Percentiles rank a stretch among this genome's conserved stretches.
Conservation (phyloP, 2,113 vertebrate genomes). For the Sminthopsis crassicaudata region DNA sequence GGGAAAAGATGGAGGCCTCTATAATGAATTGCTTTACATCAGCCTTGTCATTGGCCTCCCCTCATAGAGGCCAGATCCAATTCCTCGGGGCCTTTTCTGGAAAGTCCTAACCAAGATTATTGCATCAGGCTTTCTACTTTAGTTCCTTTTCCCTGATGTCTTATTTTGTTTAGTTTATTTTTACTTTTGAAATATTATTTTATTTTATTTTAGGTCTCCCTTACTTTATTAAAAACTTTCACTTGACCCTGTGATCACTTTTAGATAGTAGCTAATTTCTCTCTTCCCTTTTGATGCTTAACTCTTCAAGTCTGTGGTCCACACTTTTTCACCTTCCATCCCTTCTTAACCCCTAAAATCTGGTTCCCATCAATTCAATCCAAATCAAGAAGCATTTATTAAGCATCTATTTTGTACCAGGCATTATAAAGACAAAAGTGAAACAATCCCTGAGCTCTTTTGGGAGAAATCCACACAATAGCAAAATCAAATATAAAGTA, state of each 20-base stretch:
- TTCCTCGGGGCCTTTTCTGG: neutral
- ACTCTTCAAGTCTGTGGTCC: neutral
- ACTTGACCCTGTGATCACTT: neutral
- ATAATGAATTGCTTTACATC: constrained; percentile 10
- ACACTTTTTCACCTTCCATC: neutral
- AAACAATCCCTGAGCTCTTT: neutral
- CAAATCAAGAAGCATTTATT: neutral
- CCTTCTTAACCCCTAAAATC: neutral
- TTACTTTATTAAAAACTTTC: constrained; percentile 8
- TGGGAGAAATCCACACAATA: neutral
- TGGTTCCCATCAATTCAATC: constrained; percentile 1
- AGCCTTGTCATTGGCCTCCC: neutral
- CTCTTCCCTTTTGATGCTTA: constrained; percentile 22
- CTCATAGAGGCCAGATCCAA: neutral
- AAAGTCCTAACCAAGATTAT: neutral
- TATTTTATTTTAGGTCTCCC: neutral
- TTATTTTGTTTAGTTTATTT: neutral
- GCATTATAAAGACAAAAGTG: neutral
- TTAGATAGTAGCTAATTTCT: constrained; percentile 13
- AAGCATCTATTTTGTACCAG: neutral
- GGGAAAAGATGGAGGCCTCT: constrained; percentile 8
- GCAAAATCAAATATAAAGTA: neutral
- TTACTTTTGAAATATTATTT: neutral
- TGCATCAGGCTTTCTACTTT: neutral
- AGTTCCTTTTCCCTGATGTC: neutral